A percentile compares a stretch with the other conserved stretches of the same genome.
These are phyloP conservation scores for Tenodera sinensis DNA, from an alignment of 2,888 invertebrate genomes.

Conservation along the genomic window DNA sequence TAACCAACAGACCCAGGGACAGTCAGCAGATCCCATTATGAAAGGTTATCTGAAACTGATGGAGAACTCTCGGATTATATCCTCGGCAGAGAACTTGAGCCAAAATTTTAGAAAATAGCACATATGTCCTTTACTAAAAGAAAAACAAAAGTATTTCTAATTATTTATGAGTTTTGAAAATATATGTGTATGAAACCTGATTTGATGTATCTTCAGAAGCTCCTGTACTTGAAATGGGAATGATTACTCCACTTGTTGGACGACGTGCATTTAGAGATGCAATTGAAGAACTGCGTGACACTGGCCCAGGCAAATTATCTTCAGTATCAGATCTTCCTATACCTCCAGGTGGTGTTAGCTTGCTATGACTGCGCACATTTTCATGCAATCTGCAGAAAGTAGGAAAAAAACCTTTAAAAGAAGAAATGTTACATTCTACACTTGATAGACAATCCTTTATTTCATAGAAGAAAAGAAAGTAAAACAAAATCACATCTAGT, in stretches of 20 bases:
- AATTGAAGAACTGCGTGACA: constrained; percentile 52
- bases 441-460: no score
- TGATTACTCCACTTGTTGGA: not conserved
- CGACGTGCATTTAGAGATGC: constrained; percentile 42
- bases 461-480: no score
- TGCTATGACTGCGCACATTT: constrained; percentile 40
- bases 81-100: not conserved
- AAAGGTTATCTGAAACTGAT: not conserved
- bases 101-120: not conserved
- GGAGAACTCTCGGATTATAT: not conserved
- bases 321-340: constrained; percentile 33
- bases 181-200: not conserved
- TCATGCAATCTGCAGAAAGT: constrained; percentile 45
- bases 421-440: not conserved
- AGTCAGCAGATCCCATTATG: not conserved
- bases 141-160: not conserved
- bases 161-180: not conserved
- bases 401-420: not conserved
- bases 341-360: constrained; percentile 35
- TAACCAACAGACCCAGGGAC: no score
- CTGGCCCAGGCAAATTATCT: constrained; percentile 39
- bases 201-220: not conserved
- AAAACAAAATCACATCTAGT: not conserved
- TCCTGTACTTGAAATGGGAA: not conserved
- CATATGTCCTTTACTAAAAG: not conserved